Conservation (phyloP, 2,113 vertebrate genomes). For the Sebastes fasciatus region DNA sequence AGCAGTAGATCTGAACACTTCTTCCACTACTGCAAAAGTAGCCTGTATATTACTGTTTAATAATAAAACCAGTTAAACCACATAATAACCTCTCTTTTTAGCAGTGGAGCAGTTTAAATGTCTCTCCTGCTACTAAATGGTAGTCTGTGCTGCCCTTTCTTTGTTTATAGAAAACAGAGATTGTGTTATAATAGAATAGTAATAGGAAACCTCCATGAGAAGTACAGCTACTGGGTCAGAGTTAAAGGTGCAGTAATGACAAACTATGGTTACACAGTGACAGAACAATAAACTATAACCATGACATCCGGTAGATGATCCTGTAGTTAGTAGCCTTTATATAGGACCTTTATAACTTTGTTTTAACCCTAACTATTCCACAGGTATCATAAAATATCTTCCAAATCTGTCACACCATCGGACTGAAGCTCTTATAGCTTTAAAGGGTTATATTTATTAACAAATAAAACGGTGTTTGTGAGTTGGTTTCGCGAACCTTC, state of each 20-base stretch:
- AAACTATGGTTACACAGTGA: not conserved
- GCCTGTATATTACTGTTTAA: not conserved
- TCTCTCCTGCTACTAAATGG: not conserved
- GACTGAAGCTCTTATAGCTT: not conserved
- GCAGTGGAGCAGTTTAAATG: not conserved
- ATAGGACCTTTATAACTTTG: not conserved
- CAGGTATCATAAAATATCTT: not conserved
- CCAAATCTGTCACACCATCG: not conserved
- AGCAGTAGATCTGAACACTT: not conserved
- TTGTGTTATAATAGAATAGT: not conserved
- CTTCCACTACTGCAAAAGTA: not conserved
- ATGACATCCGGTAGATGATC: not conserved
- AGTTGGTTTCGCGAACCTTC: not conserved
- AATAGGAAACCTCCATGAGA: not conserved
- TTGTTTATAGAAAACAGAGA: conserved; percentile 29
- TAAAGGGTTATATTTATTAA: not conserved
- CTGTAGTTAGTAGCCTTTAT: not conserved
- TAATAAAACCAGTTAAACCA: not conserved
- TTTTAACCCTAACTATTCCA: not conserved
- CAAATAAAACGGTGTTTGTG: not conserved
- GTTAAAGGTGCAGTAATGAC: conserved; percentile 15
- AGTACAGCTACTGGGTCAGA: not conserved
- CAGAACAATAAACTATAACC: not conserved
- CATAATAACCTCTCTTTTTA: not conserved
- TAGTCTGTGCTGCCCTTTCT: not conserved